Percentiles rank a stretch among this genome's conserved stretches.
These are phyloP conservation scores for Anableps anableps DNA, from an alignment of 2,797 vertebrate species.

Conservation along the genomic window DNA sequence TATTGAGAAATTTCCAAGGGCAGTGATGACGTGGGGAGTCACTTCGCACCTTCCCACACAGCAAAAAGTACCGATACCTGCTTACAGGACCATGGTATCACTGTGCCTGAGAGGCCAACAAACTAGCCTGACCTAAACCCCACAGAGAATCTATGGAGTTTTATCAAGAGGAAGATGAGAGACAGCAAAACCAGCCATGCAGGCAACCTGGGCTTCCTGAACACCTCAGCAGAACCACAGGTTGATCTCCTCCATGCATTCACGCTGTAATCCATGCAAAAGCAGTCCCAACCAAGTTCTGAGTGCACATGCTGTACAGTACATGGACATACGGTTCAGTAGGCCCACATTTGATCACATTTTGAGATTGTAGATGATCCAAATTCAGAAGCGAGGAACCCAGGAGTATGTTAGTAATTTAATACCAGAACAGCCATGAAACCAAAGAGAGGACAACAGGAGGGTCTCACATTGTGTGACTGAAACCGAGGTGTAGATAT, in stretches of 20 bases:
- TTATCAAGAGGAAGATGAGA: not conserved
- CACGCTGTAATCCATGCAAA: not conserved
- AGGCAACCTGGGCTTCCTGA: not conserved
- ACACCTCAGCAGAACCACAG: not conserved
- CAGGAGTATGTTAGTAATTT: too few relatives aligned
- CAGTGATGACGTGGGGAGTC: not conserved
- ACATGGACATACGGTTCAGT: too few relatives aligned
- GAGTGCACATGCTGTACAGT: too few relatives aligned
- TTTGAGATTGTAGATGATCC: too few relatives aligned
- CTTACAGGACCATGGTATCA: too few relatives aligned
- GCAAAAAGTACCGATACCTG: not conserved
- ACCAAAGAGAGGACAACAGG: too few relatives aligned
- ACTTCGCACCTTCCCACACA: not conserved
- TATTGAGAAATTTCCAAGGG: not conserved
- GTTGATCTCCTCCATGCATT: not conserved
- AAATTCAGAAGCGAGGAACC: too few relatives aligned
- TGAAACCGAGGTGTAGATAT: too few relatives aligned
- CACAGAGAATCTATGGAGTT: not conserved
- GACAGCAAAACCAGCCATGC: not conserved
- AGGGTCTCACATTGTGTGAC: too few relatives aligned
- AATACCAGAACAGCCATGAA: too few relatives aligned
- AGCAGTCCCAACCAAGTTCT: not conserved
- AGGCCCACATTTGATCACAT: too few relatives aligned
- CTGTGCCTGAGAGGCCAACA: not conserved
- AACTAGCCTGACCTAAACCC: not conserved